A percentile compares a stretch with the other conserved stretches of the same genome.
phyloP scores from a whole-genome alignment of 2,113 vertebrate species.

The Psammodynastes pulverulentus region DNA sequence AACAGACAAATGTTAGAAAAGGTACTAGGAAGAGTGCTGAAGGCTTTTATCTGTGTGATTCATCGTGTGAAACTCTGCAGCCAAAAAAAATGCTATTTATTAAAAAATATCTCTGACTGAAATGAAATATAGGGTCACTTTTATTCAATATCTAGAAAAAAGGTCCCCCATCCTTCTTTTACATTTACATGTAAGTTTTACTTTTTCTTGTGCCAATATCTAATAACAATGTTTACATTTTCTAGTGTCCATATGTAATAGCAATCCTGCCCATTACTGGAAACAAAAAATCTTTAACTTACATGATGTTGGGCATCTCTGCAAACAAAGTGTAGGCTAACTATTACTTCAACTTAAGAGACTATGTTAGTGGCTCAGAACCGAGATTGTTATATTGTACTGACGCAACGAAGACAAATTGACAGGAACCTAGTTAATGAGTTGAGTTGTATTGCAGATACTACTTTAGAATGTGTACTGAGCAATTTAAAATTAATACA shows the following conservation, averaged over 20 bases:
- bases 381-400: not conserved
- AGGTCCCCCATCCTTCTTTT: not conserved
- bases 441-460: not conserved
- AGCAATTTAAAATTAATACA: not conserved
- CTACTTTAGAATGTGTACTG: not conserved
- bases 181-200: not conserved
- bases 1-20: not conserved
- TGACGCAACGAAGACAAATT: not conserved
- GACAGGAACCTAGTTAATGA: not conserved
- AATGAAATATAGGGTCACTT: constrained; percentile 42
- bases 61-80: constrained; percentile 9
- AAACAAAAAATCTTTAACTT: not conserved
- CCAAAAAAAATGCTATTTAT: constrained; percentile 26
- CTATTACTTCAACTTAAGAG: not conserved
- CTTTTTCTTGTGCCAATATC: not conserved
- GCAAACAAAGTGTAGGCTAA: not conserved
- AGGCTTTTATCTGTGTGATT: constrained; percentile 41
- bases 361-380: not conserved
- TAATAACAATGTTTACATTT: not conserved
- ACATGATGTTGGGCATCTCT: not conserved
- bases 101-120: constrained; percentile 1
- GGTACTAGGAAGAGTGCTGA: constrained; percentile 40
- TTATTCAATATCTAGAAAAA: constrained; percentile 1
- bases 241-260: constrained; percentile 16
- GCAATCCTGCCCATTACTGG: not conserved